Evolutionary conservation across 2,888 invertebrate species (phyloP), one percentile per base, ranked within the genome.

Genomic region (Drosophila demipolita): DNA sequence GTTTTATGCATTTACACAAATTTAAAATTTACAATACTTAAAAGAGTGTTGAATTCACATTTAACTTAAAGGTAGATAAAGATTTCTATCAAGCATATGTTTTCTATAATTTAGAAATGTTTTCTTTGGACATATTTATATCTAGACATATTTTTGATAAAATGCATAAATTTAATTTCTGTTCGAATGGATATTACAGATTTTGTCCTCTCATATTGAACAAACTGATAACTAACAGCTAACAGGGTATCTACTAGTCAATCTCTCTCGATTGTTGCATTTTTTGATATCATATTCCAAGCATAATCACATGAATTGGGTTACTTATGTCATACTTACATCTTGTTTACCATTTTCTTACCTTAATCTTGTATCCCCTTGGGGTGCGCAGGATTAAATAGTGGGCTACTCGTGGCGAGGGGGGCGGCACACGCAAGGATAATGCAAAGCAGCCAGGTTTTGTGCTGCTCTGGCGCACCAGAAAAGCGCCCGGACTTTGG

Each of bases 401-500:
- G 94, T 99, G 98, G 75, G 98, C 98, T 90, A 99, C 98, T 75
- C 93, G 91, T 7, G 93, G 93, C 86, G 98, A 98, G 33, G 95
- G 94, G 11, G 97, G 97, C 48, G 99, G 99, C 86, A 99, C 99
- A 78, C 99, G 95, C 90, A 99, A 95, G 33, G 98, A 98, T 77
- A 99, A 95, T 66, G 99, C 99, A 93, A 96, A 98, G 94, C 99
- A 98, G 71, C 98, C 98, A 1, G 97, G 95, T 93, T 98, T 98
- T 87, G 98, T 98, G 81, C 98, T 98, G 93, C 98, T 98, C 93
- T 98, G 97, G 69, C 99, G 95, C 73, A 99, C 99, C 94, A 99
- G 96, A 94, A 99, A 99, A 55, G 98, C 97, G 66, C 99, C 99
- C 73, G 98, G 97, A 79, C 97, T 96, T 94, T 98, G 98, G 82